Evolutionary conservation across 2,888 invertebrate species (phyloP).

Genomic region (Crocallis elinguaria): DNA sequence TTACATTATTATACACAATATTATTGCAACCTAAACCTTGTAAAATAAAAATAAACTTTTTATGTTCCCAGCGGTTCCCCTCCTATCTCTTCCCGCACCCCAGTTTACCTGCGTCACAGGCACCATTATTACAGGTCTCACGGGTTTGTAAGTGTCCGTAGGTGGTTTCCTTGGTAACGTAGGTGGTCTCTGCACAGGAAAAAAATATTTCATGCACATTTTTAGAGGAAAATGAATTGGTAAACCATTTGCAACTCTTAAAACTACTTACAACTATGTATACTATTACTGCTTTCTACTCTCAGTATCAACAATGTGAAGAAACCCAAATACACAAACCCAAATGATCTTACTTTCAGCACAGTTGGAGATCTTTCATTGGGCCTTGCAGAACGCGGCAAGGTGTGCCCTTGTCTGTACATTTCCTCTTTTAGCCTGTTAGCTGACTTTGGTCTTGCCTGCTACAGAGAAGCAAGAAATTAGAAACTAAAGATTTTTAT

Average conservation of each 20-base stretch:
- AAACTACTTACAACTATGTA: too few relatives aligned
- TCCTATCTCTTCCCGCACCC: not conserved
- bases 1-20: too few relatives aligned
- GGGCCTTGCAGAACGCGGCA: slow-evolving; percentile 13
- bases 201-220: not conserved
- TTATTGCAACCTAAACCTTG: too few relatives aligned
- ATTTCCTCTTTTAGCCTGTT: slow-evolving; percentile 53
- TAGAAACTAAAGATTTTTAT: not conserved
- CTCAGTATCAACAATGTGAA: too few relatives aligned
- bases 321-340: too few relatives aligned
- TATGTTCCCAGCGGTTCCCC: not conserved
- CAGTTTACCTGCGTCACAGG: slow-evolving; percentile 48
- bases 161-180: slow-evolving; percentile 43
- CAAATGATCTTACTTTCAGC: slow-evolving; percentile 21
- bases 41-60: slow-evolving; percentile 13
- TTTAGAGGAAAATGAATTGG: too few relatives aligned
- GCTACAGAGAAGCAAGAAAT: slow-evolving; percentile 9
- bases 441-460: slow-evolving; percentile 58
- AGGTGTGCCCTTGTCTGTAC: slow-evolving; percentile 19
- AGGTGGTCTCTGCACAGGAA: slow-evolving; percentile 46
- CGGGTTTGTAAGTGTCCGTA: slow-evolving; percentile 35
- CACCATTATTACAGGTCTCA: slow-evolving; percentile 48
- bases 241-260: too few relatives aligned
- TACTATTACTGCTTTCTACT: too few relatives aligned
- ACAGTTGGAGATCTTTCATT: slow-evolving; percentile 10